phyloP scores from a whole-genome alignment of 2,888 invertebrate genomes.

The Fragum sueziense region DNA sequence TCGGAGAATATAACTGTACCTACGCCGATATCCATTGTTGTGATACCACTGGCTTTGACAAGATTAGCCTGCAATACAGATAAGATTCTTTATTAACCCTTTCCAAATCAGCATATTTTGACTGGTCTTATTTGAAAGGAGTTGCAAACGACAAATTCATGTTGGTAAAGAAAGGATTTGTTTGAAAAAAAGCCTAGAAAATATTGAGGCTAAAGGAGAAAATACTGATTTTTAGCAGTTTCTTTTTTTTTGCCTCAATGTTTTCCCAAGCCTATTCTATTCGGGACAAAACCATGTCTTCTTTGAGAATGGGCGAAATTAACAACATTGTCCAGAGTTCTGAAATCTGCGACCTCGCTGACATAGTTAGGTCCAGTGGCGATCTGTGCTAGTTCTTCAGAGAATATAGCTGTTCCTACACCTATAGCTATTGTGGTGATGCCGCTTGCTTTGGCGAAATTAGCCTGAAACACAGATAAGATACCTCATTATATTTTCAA shows the following conservation, averaged over 20 bases:
- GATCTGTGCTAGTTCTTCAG: slow-evolving; percentile 65
- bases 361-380: slow-evolving; percentile 53
- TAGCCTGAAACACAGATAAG: slow-evolving; percentile 63
- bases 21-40: slow-evolving; percentile 68
- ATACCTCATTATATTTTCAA: slow-evolving; percentile 46
- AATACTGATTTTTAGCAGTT: too few relatives aligned
- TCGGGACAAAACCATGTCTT: too few relatives aligned
- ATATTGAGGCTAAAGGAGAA: too few relatives aligned
- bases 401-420: slow-evolving; percentile 66
- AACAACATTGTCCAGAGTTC: slow-evolving; percentile 46
- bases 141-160: too few relatives aligned
- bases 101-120: too few relatives aligned
- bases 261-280: too few relatives aligned
- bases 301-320: too few relatives aligned
- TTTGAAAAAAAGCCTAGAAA: too few relatives aligned
- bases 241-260: too few relatives aligned
- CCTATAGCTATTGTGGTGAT: slow-evolving; percentile 69
- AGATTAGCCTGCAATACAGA: slow-evolving; percentile 62
- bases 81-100: slow-evolving; percentile 51
- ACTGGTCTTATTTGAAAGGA: too few relatives aligned
- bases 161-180: too few relatives aligned
- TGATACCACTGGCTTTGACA: slow-evolving; percentile 64
- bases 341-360: slow-evolving; percentile 54
- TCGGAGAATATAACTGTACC: slow-evolving; percentile 65
- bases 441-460: slow-evolving; percentile 61